Evolutionary conservation across 2,888 invertebrate species (phyloP).

Genomic region (Hemistola chrysoprasaria): DNA sequence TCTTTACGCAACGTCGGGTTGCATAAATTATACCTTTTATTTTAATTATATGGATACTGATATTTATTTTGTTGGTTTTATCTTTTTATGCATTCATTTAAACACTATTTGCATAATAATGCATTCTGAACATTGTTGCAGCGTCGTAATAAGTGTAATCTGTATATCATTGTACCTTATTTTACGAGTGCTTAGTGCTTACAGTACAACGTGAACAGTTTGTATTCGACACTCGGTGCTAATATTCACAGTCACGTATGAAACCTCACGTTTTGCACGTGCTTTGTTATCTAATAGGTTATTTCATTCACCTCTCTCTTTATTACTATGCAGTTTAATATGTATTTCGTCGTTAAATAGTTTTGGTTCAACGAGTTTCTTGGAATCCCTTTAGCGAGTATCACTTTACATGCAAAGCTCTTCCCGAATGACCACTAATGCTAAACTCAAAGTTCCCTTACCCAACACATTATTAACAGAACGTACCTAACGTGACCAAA

Average conservation of each 20-base stretch:
- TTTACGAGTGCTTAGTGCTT: constrained; percentile 10
- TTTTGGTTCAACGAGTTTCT: constrained; percentile 16
- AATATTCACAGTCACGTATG: constrained; percentile 43
- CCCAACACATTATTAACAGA: constrained; percentile 47
- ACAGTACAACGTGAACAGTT: constrained; percentile 8
- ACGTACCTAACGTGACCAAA: constrained; percentile 42
- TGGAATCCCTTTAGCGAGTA: constrained; percentile 25
- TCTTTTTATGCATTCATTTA: constrained; percentile 22
- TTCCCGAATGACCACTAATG: constrained; percentile 44
- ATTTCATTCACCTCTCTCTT: constrained; percentile 31
- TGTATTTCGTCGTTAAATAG: constrained; percentile 22
- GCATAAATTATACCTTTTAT: constrained; percentile 71
- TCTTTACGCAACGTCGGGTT: constrained; percentile 69
- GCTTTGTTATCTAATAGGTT: constrained; percentile 41
- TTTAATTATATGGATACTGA: constrained; percentile 57
- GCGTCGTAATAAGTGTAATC: constrained; percentile 26
- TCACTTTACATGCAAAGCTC: constrained; percentile 34
- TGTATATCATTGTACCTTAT: constrained; percentile 34
- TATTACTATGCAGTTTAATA: constrained; percentile 23
- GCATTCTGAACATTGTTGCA: constrained; percentile 24
- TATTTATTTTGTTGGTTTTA: constrained; percentile 31
- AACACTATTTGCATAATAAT: constrained; percentile 35
- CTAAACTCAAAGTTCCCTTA: constrained; percentile 42
- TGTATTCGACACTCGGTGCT: constrained; percentile 22
- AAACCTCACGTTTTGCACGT: constrained; percentile 44